Evolutionary conservation across 30 jellyfish, hydroid and myxozoan species (phyloP).

Genomic region (Aurelia aurita complex sp. Pacific): DNA sequence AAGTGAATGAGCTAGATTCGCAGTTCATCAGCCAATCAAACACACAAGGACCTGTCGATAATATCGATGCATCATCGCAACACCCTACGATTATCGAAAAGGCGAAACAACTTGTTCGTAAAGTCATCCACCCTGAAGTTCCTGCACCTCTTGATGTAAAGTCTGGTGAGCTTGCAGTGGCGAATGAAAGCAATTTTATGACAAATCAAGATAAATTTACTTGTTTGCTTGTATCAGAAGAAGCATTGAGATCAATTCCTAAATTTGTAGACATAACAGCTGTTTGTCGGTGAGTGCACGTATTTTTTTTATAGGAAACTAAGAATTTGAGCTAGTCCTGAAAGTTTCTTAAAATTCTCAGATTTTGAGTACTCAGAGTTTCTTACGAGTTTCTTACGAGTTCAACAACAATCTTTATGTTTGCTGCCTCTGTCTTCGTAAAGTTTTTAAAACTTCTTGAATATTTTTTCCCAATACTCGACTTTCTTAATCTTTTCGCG

Average conservation of each 20-base stretch:
- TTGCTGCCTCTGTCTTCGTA: too few relatives aligned
- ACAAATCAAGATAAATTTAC: not conserved
- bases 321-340: too few relatives aligned
- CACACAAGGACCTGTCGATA: not conserved
- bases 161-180: not conserved
- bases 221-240: conserved; percentile 34
- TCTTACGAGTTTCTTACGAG: too few relatives aligned
- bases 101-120: conserved; percentile 55
- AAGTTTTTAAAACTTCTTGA: too few relatives aligned
- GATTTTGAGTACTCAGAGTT: too few relatives aligned
- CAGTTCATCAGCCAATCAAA: not conserved
- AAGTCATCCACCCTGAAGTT: conserved; percentile 39
- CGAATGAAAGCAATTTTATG: not conserved
- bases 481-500: too few relatives aligned
- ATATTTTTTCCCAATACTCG: too few relatives aligned
- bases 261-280: conserved; percentile 70
- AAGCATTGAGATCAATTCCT: conserved; percentile 41
- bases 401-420: too few relatives aligned
- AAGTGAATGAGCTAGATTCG: conserved; percentile 8
- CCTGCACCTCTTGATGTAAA: conserved; percentile 42
- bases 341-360: too few relatives aligned
- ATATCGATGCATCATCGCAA: conserved; percentile 1
- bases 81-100: conserved; percentile 34
- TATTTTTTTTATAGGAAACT: too few relatives aligned
- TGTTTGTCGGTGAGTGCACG: conserved; percentile 47